phyloP scores from a whole-genome alignment of 1,140 invertebrate genomes.

The Rhopalosiphum maidis region DNA sequence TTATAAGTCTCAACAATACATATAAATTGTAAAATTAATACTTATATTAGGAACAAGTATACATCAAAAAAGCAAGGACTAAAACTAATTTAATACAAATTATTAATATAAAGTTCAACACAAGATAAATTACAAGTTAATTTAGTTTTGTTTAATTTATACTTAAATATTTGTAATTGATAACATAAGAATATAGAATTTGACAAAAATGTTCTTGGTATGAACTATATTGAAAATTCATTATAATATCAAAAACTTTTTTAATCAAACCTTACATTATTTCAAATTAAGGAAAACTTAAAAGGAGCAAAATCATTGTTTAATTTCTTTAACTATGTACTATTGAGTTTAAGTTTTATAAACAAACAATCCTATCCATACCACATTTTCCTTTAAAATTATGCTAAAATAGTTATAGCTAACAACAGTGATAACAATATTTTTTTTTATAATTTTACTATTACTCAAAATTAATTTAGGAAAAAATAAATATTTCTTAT shows the following conservation, averaged over 20 bases:
- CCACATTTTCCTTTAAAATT: background rate
- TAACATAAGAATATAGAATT: background rate
- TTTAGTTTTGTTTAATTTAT: background rate
- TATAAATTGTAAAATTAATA: slow-evolving; percentile 39
- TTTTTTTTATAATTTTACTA: background rate
- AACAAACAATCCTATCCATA: background rate
- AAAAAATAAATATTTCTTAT: too few relatives aligned
- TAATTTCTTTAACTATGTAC: background rate
- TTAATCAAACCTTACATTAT: background rate
- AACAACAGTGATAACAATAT: background rate
- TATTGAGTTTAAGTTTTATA: background rate
- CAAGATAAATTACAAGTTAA: background rate
- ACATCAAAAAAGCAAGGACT: background rate
- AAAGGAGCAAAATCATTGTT: background rate
- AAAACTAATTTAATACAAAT: background rate
- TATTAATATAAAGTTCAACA: background rate
- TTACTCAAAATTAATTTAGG: background rate
- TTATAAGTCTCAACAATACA: background rate
- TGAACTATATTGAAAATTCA: background rate
- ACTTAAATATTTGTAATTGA: background rate
- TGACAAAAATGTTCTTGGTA: background rate
- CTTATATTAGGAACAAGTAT: slow-evolving; percentile 48
- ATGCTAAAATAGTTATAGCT: background rate
- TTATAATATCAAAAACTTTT: background rate
- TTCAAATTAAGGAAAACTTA: background rate